Base-by-base conservation (phyloP, 2,113 vertebrate genomes). In the Dryoscopus gambensis region DNA sequence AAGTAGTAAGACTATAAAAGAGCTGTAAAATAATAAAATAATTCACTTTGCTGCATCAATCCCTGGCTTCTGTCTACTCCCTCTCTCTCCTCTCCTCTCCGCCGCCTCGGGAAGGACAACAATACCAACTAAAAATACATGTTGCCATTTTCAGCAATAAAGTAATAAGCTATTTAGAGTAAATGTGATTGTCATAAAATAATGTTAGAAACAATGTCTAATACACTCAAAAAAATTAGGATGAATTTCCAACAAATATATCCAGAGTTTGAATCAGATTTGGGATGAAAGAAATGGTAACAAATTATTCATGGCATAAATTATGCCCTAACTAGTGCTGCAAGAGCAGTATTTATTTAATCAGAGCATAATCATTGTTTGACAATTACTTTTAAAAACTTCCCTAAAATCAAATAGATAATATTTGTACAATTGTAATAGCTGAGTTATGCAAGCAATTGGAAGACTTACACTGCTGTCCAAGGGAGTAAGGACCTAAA, bases 161-260 rank as follows among this genome's bases (percentile, higher is more conserved):
- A 97, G 81, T 97, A 97, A 98, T 97, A 97, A 94, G 90, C 83
- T 89, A 84, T 97, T 97, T 94, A 93, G 75, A 70, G 64, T 92
- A 96, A 98, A 95, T 95, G 81, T 97, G 93, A 96, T 92, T 97
- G 97, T 73, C 94, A 90, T 97, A 97, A 98, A 97, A 96, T 92
- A 96, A 96, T 95, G 59, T 95, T 91, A 83, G 71, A 91, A 97
- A 92, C 92, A 96, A 90, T 96, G 95, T 98, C 94, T 93, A 65
- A 93, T 96, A 79, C n/a, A 75, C 44, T 95, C 56, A 47, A n/a
- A 79, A 87, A 93, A 97, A 90, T 46, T 35, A 95, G 40, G 76
- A 84, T 96, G 81, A 42, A 68, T 83, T 90, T 97, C 88, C 71
- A 63, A 80, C 68, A 97, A 95, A 96, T 82, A 55, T 33, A 93